Base-by-base conservation (phyloP, 2,113 vertebrate genomes). In the Grus americana region DNA sequence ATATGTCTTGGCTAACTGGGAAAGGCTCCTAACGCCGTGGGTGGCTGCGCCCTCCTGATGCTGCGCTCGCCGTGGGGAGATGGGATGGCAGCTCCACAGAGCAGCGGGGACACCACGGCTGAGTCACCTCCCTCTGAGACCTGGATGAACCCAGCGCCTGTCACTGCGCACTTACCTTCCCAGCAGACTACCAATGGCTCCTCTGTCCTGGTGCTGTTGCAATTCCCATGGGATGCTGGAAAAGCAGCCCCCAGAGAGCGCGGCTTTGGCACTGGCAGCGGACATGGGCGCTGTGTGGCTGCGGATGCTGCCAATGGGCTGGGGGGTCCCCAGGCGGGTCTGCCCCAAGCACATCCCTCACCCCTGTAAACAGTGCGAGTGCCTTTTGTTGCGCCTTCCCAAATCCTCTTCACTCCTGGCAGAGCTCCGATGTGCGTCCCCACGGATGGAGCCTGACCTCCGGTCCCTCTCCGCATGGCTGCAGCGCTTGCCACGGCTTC, bases 1-100 rank as follows among this genome's bases (percentile, higher is more conserved):
- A 98, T 70, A 98, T 98, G 95, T 97, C 97, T 46, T 98, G 98
- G 98, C 90, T 98, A 54, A 97, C 97, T 15, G 98, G 97, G n/a
- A 98, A 98, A 91, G 97, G 97, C 71, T 97, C 96, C n/a, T 98
- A 98, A 95, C 0, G 1, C 36, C 0, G 1, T 15, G 30, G 52
- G 30, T 8, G 32, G 47, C 75, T 75, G 81, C 3, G 4, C 84
- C 40, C 67, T 70, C 38, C 49, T 30, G 83, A 73, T 18, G 38
- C 93, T 65, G 86, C 5, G 10, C 67, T 82, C 0, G 0, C 67
- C 0, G 0, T 7, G 32, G 32, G 63, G 20, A 86, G 59, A 46
- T 0, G 2, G 42, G 29, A 49, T 3, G 5, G 72, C 72, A 86
- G 59, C 57, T 88, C 72, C 34, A 6, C 0, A 0, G 61, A 27